These are phyloP conservation scores for Xanthorhoe designata DNA, from an alignment of 2,888 invertebrate genomes.

Conservation along the genomic window DNA sequence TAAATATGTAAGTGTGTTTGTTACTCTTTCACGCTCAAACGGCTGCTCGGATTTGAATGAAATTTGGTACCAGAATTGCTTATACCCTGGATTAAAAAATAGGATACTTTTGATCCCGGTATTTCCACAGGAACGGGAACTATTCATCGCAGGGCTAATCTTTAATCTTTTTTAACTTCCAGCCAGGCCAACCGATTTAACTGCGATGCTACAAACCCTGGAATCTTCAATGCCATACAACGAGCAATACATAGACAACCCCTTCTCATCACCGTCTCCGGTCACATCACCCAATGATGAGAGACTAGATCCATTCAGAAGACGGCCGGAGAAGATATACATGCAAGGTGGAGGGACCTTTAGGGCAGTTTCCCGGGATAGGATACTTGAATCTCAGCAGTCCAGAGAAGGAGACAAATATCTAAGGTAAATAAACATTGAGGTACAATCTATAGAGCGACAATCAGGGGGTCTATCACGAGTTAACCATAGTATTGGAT, in stretches of 20 bases:
- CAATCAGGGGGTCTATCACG: no score
- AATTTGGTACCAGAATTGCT: no score
- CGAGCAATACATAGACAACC: constrained; percentile 81
- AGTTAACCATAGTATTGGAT: no score
- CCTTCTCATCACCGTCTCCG: constrained; percentile 82
- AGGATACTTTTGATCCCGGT: no score
- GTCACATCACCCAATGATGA: constrained; percentile 82
- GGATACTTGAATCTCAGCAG: constrained; percentile 75
- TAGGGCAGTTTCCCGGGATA: constrained; percentile 76
- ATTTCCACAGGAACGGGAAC: no score
- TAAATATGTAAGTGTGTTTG: no score
- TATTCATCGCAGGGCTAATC: no score
- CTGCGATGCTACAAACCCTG: constrained; percentile 76
- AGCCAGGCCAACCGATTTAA: constrained; percentile 77
- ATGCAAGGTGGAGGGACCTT: constrained; percentile 82
- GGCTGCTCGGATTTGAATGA: no score
- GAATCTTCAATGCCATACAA: constrained; percentile 75
- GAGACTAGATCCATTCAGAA: constrained; percentile 67
- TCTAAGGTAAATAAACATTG: constrained; percentile 61
- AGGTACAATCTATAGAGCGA: no score
- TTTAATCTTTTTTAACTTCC: constrained; percentile 45
- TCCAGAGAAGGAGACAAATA: constrained; percentile 77
- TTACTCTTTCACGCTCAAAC: no score
- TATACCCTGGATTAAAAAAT: no score
- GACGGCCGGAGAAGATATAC: constrained; percentile 78